Percentiles rank a stretch among this genome's conserved stretches.
phyloP scores from a whole-genome alignment of 2,888 invertebrate genomes.

The Andrena haemorrhoa region DNA sequence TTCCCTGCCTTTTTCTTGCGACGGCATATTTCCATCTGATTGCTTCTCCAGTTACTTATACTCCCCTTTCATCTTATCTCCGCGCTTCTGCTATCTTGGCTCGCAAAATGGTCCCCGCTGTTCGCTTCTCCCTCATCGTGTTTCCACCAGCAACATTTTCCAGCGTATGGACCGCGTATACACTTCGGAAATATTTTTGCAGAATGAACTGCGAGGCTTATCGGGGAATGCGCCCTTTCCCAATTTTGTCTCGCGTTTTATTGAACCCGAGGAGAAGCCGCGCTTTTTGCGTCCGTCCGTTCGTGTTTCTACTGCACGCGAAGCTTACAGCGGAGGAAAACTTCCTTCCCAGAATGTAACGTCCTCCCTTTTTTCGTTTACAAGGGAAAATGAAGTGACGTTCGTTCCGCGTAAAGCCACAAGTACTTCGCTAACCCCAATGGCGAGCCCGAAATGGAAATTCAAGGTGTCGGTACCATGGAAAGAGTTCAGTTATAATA shows the following conservation, averaged over 20 bases:
- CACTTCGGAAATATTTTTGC: conserved; percentile 30
- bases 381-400: background rate
- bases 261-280: background rate
- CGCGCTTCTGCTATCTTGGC: conserved; percentile 21
- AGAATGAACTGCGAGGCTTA: conserved; percentile 18
- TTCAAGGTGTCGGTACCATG: background rate
- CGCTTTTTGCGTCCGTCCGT: conserved; percentile 9
- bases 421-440: too few species aligned
- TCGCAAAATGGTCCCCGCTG: conserved; percentile 13
- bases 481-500: background rate
- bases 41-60: conserved; percentile 20
- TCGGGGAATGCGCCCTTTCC: conserved; percentile 6
- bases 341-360: too few species aligned
- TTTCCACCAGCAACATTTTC: conserved; percentile 6
- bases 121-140: background rate
- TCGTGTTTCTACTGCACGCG: background rate
- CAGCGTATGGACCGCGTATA: background rate
- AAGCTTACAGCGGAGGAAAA: background rate
- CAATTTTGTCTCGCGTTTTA: conserved; percentile 44
- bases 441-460: background rate
- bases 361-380: background rate
- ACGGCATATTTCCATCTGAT: conserved; percentile 23
- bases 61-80: conserved; percentile 37
- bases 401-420: too few species aligned
- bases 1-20: background rate